Evolutionary conservation across 2,113 vertebrate genomes (phyloP).

Genomic region (Eclectus roratus): DNA sequence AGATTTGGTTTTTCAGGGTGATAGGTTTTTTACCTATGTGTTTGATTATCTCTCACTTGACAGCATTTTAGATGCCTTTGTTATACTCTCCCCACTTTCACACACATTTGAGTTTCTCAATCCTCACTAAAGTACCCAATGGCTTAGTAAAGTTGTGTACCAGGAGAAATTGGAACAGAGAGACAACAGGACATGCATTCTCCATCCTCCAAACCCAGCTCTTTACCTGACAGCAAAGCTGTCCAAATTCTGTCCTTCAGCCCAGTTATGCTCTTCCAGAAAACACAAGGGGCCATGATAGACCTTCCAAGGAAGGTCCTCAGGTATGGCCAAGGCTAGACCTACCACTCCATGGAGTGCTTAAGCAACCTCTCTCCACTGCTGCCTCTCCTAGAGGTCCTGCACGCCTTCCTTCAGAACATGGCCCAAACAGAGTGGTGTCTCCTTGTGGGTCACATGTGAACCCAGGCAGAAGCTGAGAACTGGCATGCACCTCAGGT

Average conservation of each 20-base stretch:
- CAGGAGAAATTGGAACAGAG: not conserved
- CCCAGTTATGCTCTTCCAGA: not conserved
- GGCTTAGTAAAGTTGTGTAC: not conserved
- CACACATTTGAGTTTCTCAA: not conserved
- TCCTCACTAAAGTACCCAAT: not conserved
- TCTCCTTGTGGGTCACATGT: accelerated
- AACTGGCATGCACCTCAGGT: not conserved
- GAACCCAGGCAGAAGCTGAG: not conserved
- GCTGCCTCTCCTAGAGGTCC: not conserved
- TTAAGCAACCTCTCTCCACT: not conserved
- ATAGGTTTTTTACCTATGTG: not conserved
- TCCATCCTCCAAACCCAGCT: not conserved
- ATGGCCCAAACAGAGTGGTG: not conserved
- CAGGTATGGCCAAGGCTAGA: not conserved
- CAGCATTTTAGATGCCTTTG: not conserved
- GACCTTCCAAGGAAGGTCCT: not conserved
- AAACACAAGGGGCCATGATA: accelerated
- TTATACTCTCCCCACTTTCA: not conserved
- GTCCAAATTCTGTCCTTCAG: not conserved
- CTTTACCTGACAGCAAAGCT: not conserved
- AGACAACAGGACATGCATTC: not conserved
- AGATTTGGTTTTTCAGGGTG: not conserved
- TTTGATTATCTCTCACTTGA: not conserved
- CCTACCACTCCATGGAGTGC: not conserved
- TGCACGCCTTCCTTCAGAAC: not conserved